phyloP scores from a whole-genome alignment of 2,888 invertebrate genomes.

The Tridacna crocea region DNA sequence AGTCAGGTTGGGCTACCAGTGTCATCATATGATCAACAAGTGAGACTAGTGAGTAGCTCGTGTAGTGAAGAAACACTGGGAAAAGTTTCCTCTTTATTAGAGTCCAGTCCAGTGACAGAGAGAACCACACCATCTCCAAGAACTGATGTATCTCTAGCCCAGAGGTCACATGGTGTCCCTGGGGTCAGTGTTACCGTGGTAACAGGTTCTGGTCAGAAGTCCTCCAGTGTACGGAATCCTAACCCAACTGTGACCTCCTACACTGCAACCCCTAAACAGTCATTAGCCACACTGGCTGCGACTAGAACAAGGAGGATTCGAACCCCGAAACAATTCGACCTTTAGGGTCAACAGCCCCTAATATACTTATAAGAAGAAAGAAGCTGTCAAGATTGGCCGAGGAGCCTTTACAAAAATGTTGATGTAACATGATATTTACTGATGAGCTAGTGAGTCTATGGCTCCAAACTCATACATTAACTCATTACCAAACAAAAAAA shows the following conservation, averaged over 20 bases:
- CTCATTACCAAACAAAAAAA: no score
- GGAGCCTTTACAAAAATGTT: no score
- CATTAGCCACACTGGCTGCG: slow-evolving; percentile 73
- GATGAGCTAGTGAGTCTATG: no score
- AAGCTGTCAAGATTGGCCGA: no score
- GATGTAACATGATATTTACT: no score
- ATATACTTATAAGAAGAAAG: no score
- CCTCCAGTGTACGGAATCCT: slow-evolving; percentile 39
- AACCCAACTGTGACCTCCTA: slow-evolving; percentile 64
- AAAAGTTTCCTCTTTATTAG: slow-evolving; percentile 75
- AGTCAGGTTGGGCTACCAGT: neutral
- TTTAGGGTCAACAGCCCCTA: no score
- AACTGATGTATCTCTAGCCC: slow-evolving; percentile 1
- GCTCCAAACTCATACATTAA: no score
- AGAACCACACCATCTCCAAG: slow-evolving; percentile 26
- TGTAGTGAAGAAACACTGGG: slow-evolving; percentile 72
- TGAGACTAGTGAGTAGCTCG: neutral
- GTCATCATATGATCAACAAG: neutral
- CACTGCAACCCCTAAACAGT: slow-evolving; percentile 74
- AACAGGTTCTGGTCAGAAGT: slow-evolving; percentile 7
- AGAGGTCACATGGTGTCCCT: slow-evolving; percentile 30
- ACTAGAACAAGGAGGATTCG: slow-evolving; percentile 80
- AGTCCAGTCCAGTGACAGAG: slow-evolving; percentile 70
- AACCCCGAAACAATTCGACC: slow-evolving; percentile 81
- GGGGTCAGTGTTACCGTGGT: slow-evolving; percentile 31